phyloP scores from a whole-genome alignment of 2,797 vertebrate species.

The Sebastes melanostomus region DNA sequence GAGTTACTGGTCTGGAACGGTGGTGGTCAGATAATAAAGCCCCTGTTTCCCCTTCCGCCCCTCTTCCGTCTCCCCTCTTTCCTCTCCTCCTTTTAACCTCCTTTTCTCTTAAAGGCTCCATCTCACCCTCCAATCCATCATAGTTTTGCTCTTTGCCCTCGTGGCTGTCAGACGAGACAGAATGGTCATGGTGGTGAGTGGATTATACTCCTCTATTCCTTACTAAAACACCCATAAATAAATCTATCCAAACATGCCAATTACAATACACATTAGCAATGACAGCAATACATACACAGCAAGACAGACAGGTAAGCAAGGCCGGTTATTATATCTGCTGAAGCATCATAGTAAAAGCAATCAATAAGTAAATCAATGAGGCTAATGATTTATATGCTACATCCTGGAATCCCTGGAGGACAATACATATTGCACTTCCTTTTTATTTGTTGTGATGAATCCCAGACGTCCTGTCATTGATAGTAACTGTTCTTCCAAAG shows the following conservation, averaged over 20 bases:
- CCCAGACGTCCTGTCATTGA: neutral
- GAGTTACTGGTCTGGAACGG: constrained; percentile 40
- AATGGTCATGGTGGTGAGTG: neutral
- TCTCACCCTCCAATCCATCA: constrained; percentile 53
- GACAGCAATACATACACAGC: constrained; percentile 14
- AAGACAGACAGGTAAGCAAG: neutral
- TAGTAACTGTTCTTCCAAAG: neutral
- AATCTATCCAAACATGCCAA: neutral
- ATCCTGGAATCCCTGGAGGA: neutral
- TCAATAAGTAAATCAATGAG: constrained; percentile 43
- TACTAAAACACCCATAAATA: neutral
- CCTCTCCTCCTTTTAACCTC: constrained; percentile 17
- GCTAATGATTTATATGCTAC: neutral
- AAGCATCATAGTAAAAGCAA: constrained; percentile 17
- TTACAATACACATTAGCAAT: constrained; percentile 8
- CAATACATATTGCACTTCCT: constrained; percentile 4
- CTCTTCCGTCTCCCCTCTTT: neutral
- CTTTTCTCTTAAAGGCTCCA: constrained; percentile 17
- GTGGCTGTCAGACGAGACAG: neutral
- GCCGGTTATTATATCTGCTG: constrained; percentile 2
- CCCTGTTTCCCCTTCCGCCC: constrained; percentile 25
- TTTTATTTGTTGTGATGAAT: constrained; percentile 1
- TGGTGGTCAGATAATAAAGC: constrained; percentile 51
- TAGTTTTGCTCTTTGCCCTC: constrained; percentile 24
- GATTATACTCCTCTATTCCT: neutral